Percentiles rank a stretch among this genome's conserved stretches.
These are phyloP conservation scores for Pao palembangensis DNA, from an alignment of 2,113 vertebrate genomes.

Conservation along the genomic window DNA sequence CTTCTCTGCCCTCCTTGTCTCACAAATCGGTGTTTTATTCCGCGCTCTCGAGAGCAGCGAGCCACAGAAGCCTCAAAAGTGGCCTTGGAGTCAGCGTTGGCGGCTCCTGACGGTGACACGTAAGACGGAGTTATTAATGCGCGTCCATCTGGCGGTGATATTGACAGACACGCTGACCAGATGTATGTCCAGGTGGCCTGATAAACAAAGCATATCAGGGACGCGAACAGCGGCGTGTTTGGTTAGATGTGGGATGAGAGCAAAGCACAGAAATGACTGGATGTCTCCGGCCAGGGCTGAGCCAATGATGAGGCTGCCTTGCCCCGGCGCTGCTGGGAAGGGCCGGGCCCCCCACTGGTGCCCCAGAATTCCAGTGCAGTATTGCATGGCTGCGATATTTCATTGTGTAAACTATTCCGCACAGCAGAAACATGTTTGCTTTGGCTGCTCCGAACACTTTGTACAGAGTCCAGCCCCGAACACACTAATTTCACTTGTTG, in stretches of 20 bases:
- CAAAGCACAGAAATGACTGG: constrained; percentile 51
- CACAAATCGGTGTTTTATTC: constrained; percentile 42
- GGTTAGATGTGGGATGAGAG: constrained; percentile 59
- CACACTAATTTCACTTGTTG: constrained; percentile 55
- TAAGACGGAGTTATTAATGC: constrained; percentile 53
- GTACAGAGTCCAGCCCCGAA: constrained; percentile 61
- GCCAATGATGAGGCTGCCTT: constrained; percentile 57
- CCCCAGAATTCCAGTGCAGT: constrained; percentile 67
- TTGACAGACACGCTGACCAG: constrained; percentile 60
- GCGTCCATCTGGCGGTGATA: constrained; percentile 61
- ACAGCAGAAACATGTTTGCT: constrained; percentile 70
- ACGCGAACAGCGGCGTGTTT: constrained; percentile 50
- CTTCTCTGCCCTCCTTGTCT: constrained; percentile 41
- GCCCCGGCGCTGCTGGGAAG: constrained; percentile 39
- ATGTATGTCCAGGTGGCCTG: constrained; percentile 68
- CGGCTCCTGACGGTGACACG: constrained; percentile 40
- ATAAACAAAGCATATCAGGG: constrained; percentile 64
- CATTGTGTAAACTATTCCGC: constrained; percentile 69
- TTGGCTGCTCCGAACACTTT: constrained; percentile 72
- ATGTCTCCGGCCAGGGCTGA: constrained; percentile 32
- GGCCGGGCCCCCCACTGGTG: constrained; percentile 52
- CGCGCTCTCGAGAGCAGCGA: not conserved
- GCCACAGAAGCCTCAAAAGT: constrained; percentile 16
- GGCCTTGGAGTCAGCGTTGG: constrained; percentile 3
- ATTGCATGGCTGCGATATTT: constrained; percentile 49